Evolutionary conservation across 2,797 vertebrate genomes (phyloP).

Genomic region (Taeniopygia guttata): DNA sequence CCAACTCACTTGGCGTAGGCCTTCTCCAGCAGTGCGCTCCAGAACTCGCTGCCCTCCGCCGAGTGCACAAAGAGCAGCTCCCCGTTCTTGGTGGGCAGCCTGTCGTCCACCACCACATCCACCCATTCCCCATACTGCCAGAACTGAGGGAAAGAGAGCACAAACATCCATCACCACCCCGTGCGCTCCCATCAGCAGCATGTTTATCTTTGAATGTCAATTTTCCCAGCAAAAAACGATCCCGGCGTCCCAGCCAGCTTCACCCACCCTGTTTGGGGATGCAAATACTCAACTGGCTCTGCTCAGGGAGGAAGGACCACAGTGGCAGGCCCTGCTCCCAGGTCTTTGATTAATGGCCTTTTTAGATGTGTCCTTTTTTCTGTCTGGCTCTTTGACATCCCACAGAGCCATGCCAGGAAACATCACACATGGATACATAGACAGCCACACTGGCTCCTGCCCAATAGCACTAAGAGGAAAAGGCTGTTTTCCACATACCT

Average conservation of each 20-base stretch:
- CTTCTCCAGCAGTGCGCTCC: conserved; percentile 95
- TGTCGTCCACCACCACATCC: conserved; percentile 92
- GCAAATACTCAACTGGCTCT: not conserved
- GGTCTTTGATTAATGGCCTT: not conserved
- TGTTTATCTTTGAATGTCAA: rapidly evolving
- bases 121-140: conserved; percentile 98
- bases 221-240: not conserved
- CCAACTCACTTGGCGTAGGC: conserved; percentile 93
- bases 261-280: not conserved
- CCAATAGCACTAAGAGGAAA: not conserved
- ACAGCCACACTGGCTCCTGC: not conserved
- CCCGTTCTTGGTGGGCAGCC: conserved; percentile 87
- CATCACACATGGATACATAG: rapidly evolving
- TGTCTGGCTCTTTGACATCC: not conserved
- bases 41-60: conserved; percentile 88
- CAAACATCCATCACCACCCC: not conserved
- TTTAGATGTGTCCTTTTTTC: not conserved
- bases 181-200: not conserved
- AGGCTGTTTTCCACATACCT: conserved; percentile 68
- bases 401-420: not conserved
- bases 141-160: conserved; percentile 78
- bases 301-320: not conserved
- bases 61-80: conserved; percentile 95
- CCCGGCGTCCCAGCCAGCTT: not conserved
- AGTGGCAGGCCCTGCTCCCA: not conserved